These are phyloP conservation scores for Neolamprologus multifasciatus DNA, from an alignment of 2,797 vertebrate species.

Conservation along the genomic window DNA sequence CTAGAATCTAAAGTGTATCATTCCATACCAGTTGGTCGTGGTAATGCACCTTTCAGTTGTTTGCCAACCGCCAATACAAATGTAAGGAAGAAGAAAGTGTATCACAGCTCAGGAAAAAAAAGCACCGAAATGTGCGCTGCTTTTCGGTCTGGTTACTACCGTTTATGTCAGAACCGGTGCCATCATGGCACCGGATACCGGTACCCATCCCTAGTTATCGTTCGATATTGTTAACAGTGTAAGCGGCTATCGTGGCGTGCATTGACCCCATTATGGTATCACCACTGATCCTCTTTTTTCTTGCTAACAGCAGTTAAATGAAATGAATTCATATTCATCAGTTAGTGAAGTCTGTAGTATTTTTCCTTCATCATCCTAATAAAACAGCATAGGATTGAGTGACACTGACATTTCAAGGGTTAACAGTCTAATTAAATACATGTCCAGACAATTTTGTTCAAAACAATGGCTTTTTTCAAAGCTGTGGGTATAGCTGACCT, in stretches of 20 bases:
- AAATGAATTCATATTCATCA: constrained; percentile 31
- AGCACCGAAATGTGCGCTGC: no score
- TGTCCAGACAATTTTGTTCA: constrained; percentile 64
- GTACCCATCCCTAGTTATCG: background rate
- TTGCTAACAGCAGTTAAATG: constrained; percentile 5
- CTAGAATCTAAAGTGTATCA: no score
- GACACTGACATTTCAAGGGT: constrained; percentile 69
- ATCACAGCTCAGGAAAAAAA: no score
- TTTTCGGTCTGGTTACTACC: no score
- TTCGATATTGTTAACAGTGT: background rate
- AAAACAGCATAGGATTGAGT: constrained; percentile 38
- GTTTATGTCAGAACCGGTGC: no score
- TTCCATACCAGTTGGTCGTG: no score
- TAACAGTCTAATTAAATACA: constrained; percentile 75
- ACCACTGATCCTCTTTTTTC: background rate
- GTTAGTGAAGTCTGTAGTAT: constrained; percentile 6
- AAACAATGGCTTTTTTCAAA: constrained; percentile 60
- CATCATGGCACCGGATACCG: no score
- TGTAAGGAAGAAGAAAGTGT: no score
- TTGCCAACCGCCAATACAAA: no score
- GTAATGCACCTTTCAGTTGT: no score
- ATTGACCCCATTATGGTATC: background rate
- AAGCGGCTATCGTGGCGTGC: background rate
- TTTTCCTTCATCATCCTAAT: constrained; percentile 35
- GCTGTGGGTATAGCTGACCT: constrained; percentile 70